phyloP scores from a whole-genome alignment of 2,797 vertebrate species.

The Melanotaenia pygmaea region DNA sequence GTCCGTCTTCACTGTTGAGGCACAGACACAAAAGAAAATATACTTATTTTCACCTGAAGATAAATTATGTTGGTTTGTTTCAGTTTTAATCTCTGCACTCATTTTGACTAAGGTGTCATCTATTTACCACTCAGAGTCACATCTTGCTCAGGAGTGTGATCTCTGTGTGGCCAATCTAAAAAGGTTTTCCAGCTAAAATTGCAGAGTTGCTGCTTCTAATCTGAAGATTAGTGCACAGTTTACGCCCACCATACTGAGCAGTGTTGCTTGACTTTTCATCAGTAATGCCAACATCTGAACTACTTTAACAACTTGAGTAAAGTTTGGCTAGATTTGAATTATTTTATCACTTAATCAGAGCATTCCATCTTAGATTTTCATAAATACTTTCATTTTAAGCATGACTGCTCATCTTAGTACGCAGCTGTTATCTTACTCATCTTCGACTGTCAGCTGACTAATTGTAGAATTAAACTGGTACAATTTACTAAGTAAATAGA shows the following conservation, averaged over 20 bases:
- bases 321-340: neutral
- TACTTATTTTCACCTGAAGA: neutral
- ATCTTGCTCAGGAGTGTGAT: slow-evolving; percentile 32
- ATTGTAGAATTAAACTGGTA: too few species aligned
- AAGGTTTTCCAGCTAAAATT: slow-evolving; percentile 45
- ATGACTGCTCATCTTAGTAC: too few species aligned
- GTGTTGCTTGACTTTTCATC: slow-evolving; percentile 35
- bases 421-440: too few species aligned
- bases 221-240: slow-evolving; percentile 59
- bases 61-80: neutral
- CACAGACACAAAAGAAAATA: slow-evolving; percentile 51
- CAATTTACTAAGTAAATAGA: too few species aligned
- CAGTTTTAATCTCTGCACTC: too few species aligned
- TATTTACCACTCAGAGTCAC: slow-evolving; percentile 42
- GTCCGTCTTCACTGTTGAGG: slow-evolving; percentile 92
- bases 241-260: slow-evolving; percentile 55
- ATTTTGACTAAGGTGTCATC: slow-evolving; percentile 9
- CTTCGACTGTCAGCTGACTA: too few species aligned
- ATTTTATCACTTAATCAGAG: neutral
- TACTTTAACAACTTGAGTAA: slow-evolving; percentile 1
- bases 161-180: slow-evolving; percentile 42
- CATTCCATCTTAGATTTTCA: neutral
- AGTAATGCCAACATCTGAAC: slow-evolving; percentile 29
- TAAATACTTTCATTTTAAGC: neutral
- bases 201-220: slow-evolving; percentile 70